phyloP scores from a whole-genome alignment of 2,113 vertebrate species.

The Heterocephalus glaber region DNA sequence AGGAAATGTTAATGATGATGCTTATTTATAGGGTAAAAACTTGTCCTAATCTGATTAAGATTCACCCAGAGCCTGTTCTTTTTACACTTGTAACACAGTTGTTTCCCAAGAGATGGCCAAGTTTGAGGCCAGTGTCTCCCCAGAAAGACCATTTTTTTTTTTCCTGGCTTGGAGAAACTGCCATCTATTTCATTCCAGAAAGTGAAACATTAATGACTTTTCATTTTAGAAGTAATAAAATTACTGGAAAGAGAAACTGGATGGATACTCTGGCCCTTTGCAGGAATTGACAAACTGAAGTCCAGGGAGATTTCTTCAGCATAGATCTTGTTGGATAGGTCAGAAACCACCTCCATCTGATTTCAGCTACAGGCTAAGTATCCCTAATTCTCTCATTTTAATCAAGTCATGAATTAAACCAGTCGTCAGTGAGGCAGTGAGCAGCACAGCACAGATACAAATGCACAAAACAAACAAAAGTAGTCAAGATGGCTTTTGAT shows the following conservation, averaged over 20 bases:
- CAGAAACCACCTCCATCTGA: neutral
- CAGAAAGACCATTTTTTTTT: neutral
- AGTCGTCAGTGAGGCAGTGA: neutral
- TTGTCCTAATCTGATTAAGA: neutral
- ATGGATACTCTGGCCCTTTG: neutral
- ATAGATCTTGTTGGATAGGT: neutral
- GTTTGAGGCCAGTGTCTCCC: neutral
- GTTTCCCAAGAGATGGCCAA: neutral
- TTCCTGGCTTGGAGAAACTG: conserved; percentile 47
- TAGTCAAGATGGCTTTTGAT: neutral
- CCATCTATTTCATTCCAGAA: conserved; percentile 55
- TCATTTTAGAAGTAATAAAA: conserved; percentile 68
- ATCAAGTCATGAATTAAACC: neutral
- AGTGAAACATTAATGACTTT: conserved; percentile 57
- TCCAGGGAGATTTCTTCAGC: neutral
- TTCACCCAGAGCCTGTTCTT: neutral
- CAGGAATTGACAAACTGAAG: neutral
- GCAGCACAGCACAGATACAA: neutral
- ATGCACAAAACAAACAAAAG: neutral
- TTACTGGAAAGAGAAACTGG: conserved; percentile 74
- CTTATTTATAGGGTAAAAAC: neutral
- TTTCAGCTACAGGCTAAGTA: neutral
- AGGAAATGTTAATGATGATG: neutral
- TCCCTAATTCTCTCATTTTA: neutral
- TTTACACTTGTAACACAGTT: neutral